These are phyloP conservation scores for Cepaea nemoralis DNA, from an alignment of 1,140 invertebrate species.

Conservation along the genomic window DNA sequence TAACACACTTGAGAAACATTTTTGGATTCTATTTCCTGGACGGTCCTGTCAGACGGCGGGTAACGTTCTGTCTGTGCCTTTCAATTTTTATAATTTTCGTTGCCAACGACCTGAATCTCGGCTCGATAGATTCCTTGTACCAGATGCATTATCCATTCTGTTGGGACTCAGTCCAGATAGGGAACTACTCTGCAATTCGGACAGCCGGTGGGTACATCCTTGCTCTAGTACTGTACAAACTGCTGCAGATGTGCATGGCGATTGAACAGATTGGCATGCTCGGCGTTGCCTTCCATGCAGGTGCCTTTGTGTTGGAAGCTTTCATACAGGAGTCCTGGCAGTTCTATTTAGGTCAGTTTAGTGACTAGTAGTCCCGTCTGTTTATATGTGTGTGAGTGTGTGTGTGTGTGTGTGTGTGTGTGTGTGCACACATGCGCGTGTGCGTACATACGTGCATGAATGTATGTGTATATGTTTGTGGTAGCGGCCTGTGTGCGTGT, in stretches of 20 bases:
- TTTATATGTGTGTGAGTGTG: too few relatives aligned
- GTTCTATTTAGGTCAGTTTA: conserved; percentile 21
- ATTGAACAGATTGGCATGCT: conserved; percentile 3
- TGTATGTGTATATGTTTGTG: too few relatives aligned
- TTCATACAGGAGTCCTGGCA: conserved; percentile 18
- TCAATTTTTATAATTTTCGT: conserved; percentile 8
- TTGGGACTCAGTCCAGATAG: conserved; percentile 35
- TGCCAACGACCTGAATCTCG: background rate
- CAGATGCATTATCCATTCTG: conserved; percentile 34
- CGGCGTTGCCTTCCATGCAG: background rate
- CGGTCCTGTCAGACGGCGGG: background rate
- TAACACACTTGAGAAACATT: conserved; percentile 25
- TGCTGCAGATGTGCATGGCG: background rate
- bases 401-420: too few relatives aligned
- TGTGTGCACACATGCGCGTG: too few relatives aligned
- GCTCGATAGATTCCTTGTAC: conserved; percentile 25
- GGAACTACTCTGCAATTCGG: conserved; percentile 11
- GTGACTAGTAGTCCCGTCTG: too few relatives aligned
- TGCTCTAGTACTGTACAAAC: background rate
- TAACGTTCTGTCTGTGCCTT: conserved; percentile 13
- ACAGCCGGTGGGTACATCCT: background rate
- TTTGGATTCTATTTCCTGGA: conserved; percentile 36
- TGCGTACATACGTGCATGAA: too few relatives aligned
- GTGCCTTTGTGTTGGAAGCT: background rate
- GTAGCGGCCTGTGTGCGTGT: too few relatives aligned